Conservation (phyloP, 1,140 invertebrate species). For the Papilio helenus region DNA sequence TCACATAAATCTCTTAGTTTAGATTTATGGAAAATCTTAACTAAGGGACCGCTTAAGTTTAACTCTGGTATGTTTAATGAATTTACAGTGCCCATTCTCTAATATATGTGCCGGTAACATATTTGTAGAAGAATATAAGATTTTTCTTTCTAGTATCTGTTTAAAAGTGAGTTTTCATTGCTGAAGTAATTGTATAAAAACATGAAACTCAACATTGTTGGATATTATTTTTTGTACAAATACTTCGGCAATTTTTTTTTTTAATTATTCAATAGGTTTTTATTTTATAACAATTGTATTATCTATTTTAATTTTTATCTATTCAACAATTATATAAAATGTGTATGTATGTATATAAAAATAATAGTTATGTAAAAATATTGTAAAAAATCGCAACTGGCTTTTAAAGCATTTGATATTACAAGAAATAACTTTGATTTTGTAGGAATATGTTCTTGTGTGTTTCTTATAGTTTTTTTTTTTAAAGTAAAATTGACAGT, state of each 20-base stretch:
- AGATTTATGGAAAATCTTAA: too few species aligned
- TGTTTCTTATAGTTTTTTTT: not conserved
- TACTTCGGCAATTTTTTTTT: not conserved
- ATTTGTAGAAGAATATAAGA: not conserved
- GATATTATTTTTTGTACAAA: not conserved
- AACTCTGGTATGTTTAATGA: not conserved
- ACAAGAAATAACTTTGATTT: not conserved
- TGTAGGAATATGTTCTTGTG: too few species aligned
- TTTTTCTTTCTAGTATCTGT: not conserved
- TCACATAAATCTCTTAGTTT: not conserved
- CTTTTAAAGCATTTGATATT: slow-evolving; percentile 2
- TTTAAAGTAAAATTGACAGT: not conserved
- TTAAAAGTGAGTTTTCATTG: not conserved
- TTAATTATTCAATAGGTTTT: not conserved
- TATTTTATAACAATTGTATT: not conserved
- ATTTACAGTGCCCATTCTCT: not conserved
- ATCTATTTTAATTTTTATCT: not conserved
- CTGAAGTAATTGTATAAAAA: not conserved
- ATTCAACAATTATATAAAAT: slow-evolving; percentile 1
- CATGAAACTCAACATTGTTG: too few species aligned
- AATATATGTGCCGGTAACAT: not conserved
- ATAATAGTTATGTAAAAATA: not conserved
- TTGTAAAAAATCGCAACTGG: not conserved
- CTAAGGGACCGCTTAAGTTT: too few species aligned
- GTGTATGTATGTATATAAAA: not conserved